Conservation (phyloP, 2,797 vertebrate species). For the Eulemur mongoz region DNA sequence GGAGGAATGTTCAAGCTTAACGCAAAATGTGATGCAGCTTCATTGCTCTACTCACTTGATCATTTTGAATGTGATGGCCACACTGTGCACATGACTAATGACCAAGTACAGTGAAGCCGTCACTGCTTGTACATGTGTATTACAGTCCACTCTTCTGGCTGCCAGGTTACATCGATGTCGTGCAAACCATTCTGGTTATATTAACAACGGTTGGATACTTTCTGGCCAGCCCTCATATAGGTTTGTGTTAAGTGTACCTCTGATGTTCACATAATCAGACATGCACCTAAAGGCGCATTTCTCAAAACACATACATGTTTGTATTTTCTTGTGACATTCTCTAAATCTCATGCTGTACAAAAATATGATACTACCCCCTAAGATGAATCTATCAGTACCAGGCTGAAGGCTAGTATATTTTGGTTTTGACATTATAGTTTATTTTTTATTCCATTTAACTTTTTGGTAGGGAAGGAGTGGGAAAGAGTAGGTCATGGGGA, state of each 20-base stretch:
- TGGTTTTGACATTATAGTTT: background rate
- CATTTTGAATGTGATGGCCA: no score
- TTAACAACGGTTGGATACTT: no score
- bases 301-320: background rate
- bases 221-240: background rate
- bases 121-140: no score
- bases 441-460: background rate
- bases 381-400: background rate
- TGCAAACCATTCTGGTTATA: no score
- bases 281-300: no score
- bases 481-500: background rate
- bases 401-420: background rate
- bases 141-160: no score
- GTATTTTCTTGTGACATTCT: background rate
- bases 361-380: background rate
- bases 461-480: background rate
- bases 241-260: background rate
- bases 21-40: no score
- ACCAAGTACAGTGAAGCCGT: no score
- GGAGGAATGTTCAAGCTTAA: no score
- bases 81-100: no score
- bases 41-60: no score
- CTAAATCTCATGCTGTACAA: background rate
- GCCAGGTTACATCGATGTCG: no score
- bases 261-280: background rate